Conservation (phyloP, 2,888 invertebrate genomes). For the Cristatella mucedo region DNA sequence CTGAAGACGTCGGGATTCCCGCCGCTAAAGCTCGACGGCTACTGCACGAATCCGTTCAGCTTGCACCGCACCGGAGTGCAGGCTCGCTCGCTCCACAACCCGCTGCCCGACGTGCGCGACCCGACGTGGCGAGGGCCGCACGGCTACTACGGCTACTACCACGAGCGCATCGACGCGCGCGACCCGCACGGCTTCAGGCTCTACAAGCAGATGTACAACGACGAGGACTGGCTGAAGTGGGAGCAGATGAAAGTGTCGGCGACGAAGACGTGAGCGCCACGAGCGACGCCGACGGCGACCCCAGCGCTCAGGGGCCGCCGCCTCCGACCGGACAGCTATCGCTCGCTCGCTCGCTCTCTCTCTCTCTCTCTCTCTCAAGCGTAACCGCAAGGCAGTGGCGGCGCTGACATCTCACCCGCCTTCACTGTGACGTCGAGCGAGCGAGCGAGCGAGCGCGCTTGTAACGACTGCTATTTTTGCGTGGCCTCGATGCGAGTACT, state of each 20-base stretch:
- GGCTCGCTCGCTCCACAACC: slow-evolving; percentile 17
- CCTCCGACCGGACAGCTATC: too few species aligned
- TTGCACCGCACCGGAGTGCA: slow-evolving; percentile 17
- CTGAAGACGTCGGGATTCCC: slow-evolving; percentile 10
- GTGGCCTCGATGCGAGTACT: too few species aligned
- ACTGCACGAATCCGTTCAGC: slow-evolving; percentile 19
- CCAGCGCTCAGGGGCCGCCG: too few species aligned
- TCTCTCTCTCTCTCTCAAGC: too few species aligned
- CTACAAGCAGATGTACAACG: slow-evolving; percentile 15
- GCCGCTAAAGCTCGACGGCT: slow-evolving; percentile 15
- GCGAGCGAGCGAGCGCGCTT: too few species aligned
- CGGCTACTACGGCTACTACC: slow-evolving; percentile 20
- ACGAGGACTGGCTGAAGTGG: slow-evolving; percentile 18
- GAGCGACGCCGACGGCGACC: too few species aligned
- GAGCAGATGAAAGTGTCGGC: slow-evolving; percentile 15
- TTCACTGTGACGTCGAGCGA: too few species aligned
- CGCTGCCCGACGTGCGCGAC: slow-evolving; percentile 16
- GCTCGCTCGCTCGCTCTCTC: too few species aligned
- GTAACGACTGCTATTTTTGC: too few species aligned
- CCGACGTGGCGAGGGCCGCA: slow-evolving; percentile 18
- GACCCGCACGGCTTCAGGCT: slow-evolving; percentile 13
- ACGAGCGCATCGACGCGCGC: slow-evolving; percentile 18
- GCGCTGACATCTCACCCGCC: too few species aligned
- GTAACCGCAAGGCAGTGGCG: too few species aligned
- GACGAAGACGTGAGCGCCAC: slow-evolving; percentile 4